Evolutionary conservation across 2,888 invertebrate species (phyloP), one percentile per base, ranked within the genome.

Genomic region (Cataglyphis livida): DNA sequence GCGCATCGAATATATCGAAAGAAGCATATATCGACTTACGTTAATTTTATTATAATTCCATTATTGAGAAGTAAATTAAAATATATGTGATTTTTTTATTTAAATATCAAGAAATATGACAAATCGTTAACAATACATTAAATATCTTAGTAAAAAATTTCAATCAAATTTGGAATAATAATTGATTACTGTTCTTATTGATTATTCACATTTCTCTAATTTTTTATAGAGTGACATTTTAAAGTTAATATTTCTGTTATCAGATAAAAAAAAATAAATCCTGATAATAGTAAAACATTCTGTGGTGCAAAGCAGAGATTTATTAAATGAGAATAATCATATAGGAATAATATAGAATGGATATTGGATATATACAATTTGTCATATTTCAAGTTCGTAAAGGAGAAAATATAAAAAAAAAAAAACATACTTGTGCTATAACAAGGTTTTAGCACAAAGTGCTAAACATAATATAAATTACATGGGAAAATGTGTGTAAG

Each of bases 21-120:
- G 57, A 65, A 62, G 18, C 57, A 65, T 78, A 75, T 54, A 44
- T 81, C 59, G 44, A 41, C 32, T 64, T 81, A 76, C 44, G 25
- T 74, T 81, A 81, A 64, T 76, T 21, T 21, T 35, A 1, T 41
- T 32, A 18, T 78, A 64, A 41, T 7, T n/a, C 18, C 15, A n/a
- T 41, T 25, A 32, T 41, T 32, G n/a, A 44, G 41, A 41, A 38
- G 35, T 44, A 7, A 44, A 65, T 78, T 51, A n/a, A 32, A 65
- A 41, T n/a, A 15, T 28, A 21, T 54, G 25, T 38, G 25, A 54
- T 71, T 44, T 12, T 54, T 1, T 57, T 1, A 18, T 3, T 75
- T 44, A 44, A 21, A 32, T 15, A 9, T 21, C 2, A 74, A 28
- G 10, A 73, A 5, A 32, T 25, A 12, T 28, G 0, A 18, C 18